phyloP scores from a whole-genome alignment of 2,888 invertebrate species.

The Panopea generosa region DNA sequence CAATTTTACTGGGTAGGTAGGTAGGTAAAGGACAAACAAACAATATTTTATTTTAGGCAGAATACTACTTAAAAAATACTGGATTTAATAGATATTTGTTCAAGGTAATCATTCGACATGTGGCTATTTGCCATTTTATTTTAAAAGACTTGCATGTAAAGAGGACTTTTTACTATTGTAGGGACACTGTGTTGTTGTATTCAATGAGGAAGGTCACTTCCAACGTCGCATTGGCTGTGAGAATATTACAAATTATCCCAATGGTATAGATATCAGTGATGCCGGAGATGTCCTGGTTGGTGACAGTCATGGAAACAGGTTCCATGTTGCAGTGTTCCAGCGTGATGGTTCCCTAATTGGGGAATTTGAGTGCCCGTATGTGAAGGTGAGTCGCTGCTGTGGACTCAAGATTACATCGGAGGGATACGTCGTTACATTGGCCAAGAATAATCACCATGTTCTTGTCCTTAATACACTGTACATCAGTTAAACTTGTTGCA shows the following conservation, averaged over 20 bases:
- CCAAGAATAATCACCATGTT: constrained; percentile 99
- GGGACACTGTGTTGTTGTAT: constrained; percentile 96
- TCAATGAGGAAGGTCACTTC: constrained; percentile 95
- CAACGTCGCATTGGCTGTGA: constrained; percentile 97
- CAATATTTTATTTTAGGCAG: too few species aligned
- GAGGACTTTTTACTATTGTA: too few species aligned
- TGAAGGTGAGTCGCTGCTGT: constrained; percentile 99
- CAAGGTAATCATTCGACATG: too few species aligned
- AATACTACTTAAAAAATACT: too few species aligned
- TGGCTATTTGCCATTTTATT: too few species aligned
- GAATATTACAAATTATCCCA: constrained; percentile 98
- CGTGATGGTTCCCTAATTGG: constrained; percentile 89
- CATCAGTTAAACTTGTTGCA: constrained; percentile 71
- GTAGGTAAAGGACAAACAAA: too few species aligned
- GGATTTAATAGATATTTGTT: too few species aligned
- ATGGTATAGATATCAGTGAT: constrained; percentile 98
- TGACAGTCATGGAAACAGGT: constrained; percentile 98
- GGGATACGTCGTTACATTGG: constrained; percentile 95
- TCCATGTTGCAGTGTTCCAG: constrained; percentile 98
- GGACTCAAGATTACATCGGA: constrained; percentile 98
- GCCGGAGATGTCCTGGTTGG: constrained; percentile 98
- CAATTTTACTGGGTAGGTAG: too few species aligned
- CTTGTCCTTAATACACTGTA: constrained; percentile 90
- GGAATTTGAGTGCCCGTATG: constrained; percentile 98
- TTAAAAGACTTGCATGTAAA: too few species aligned